phyloP scores from a whole-genome alignment of 2,113 vertebrate species.

The Zosterops pallidus region DNA sequence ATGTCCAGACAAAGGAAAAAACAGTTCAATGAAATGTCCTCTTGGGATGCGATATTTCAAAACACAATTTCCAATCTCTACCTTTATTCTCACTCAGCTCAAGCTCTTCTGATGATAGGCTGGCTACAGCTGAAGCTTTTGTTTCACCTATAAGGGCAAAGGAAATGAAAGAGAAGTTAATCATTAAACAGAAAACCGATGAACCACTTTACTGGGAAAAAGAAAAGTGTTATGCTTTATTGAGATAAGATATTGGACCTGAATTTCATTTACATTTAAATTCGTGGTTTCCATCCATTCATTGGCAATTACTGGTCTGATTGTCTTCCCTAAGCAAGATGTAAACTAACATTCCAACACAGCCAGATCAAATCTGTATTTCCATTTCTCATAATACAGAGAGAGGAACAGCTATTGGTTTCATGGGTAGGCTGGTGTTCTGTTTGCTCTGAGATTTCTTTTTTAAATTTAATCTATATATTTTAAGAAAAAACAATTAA shows the following conservation, averaged over 20 bases:
- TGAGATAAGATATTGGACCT: neutral
- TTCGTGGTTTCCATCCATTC: neutral
- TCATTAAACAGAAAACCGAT: neutral
- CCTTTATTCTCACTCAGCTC: constrained; percentile 68
- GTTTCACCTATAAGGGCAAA: constrained; percentile 50
- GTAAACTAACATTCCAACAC: neutral
- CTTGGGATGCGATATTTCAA: neutral
- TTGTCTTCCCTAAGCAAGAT: neutral
- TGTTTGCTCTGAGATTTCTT: neutral
- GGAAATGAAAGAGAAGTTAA: constrained; percentile 37
- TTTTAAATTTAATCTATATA: neutral
- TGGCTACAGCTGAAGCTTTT: neutral
- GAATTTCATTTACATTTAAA: neutral
- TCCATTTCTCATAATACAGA: neutral
- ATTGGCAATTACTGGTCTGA: neutral
- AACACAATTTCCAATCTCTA: constrained; percentile 37
- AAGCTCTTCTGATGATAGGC: constrained; percentile 15
- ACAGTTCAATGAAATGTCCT: neutral
- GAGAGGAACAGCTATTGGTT: neutral
- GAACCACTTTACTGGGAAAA: neutral
- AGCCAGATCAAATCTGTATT: neutral
- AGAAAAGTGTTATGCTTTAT: neutral
- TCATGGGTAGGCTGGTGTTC: neutral
- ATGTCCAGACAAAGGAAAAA: constrained; percentile 14
- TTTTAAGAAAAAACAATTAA: constrained; percentile 2